Evolutionary conservation across 2,113 vertebrate species (phyloP).

Genomic region (Rhombomys opimus): DNA sequence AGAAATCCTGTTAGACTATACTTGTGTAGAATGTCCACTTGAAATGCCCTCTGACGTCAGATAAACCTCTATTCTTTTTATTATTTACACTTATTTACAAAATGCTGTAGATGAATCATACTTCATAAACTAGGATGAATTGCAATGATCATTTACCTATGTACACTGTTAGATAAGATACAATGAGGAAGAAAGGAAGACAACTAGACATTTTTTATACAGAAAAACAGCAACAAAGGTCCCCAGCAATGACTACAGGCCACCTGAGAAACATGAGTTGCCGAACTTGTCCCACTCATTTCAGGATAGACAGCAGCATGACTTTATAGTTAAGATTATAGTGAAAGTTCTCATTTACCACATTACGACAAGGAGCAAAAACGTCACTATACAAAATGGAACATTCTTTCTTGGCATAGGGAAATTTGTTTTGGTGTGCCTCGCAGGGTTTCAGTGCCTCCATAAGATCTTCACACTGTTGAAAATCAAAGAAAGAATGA

Average conservation of each 20-base stretch:
- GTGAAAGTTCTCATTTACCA: slow-evolving; percentile 90
- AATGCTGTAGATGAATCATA: not conserved
- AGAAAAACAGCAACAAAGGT: not conserved
- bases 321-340: slow-evolving; percentile 76
- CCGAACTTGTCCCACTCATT: not conserved
- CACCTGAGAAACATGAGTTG: not conserved
- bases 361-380: slow-evolving; percentile 97
- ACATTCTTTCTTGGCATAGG: slow-evolving; percentile 98
- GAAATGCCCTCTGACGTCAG: not conserved
- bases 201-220: not conserved
- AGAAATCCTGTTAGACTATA: not conserved
- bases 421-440: slow-evolving; percentile 96
- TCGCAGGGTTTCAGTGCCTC: slow-evolving; percentile 95
- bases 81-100: not conserved
- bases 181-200: not conserved
- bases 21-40: not conserved
- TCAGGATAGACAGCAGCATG: not conserved
- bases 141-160: not conserved
- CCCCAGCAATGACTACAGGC: not conserved
- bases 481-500: slow-evolving; percentile 49
- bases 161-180: not conserved
- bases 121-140: not conserved
- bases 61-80: not conserved
- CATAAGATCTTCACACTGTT: slow-evolving; percentile 94
- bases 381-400: slow-evolving; percentile 97